Percentiles rank a stretch among this genome's conserved stretches.
Evolutionary conservation across 1,140 invertebrate genomes (phyloP).

Genomic region (Heliothis virescens): DNA sequence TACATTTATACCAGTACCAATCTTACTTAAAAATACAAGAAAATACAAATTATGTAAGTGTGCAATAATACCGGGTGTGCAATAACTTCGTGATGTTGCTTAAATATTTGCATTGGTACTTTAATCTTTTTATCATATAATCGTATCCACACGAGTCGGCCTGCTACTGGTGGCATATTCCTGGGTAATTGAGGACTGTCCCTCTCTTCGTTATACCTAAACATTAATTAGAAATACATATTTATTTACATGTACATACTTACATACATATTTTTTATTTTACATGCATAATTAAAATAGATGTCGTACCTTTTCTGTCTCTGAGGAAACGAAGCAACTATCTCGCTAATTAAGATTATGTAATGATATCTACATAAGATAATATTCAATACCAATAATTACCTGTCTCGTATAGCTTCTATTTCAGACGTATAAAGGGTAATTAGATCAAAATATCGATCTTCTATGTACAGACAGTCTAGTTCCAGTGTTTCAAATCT

Average conservation of each 20-base stretch:
- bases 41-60: neutral
- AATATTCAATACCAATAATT: neutral
- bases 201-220: constrained; percentile 89
- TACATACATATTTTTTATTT: no score
- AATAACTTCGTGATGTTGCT: constrained; percentile 76
- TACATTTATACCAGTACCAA: no score
- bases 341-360: no score
- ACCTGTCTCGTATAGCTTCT: constrained; percentile 88
- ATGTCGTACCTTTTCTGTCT: no score
- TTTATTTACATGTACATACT: neutral
- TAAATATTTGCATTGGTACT: constrained; percentile 88
- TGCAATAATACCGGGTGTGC: constrained; percentile 71
- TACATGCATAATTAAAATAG: no score
- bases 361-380: no score
- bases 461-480: constrained; percentile 89
- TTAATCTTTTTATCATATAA: constrained; percentile 89
- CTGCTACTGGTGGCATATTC: constrained; percentile 89
- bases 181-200: constrained; percentile 88
- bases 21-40: no score
- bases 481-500: constrained; percentile 90
- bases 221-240: constrained; percentile 2
- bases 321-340: no score
- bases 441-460: constrained; percentile 90
- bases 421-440: constrained; percentile 89
- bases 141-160: constrained; percentile 90